phyloP scores from a whole-genome alignment of 2,888 invertebrate genomes.

The Mimas tiliae region DNA sequence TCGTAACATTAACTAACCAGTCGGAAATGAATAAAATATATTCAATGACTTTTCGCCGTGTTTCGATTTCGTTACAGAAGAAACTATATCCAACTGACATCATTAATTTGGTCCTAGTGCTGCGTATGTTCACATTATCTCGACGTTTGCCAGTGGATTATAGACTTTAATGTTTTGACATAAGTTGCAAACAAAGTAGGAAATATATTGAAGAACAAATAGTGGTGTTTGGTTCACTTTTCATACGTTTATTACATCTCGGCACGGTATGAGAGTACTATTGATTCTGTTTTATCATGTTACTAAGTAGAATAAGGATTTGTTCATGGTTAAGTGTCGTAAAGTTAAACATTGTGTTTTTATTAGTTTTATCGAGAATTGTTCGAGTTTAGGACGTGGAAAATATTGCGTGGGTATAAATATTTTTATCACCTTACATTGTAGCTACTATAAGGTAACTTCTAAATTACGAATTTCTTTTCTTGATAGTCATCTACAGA shows the following conservation, averaged over 20 bases:
- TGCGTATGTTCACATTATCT: conserved; percentile 44
- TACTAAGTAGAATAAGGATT: conserved; percentile 59
- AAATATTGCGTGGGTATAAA: neutral
- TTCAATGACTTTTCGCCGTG: conserved; percentile 47
- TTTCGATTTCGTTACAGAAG: conserved; percentile 63
- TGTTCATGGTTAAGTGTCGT: conserved; percentile 36
- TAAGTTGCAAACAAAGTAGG: conserved; percentile 38
- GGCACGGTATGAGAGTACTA: conserved; percentile 72
- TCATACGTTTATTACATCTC: conserved; percentile 76
- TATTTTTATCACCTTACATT: neutral
- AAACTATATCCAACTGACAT: conserved; percentile 70
- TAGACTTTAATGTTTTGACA: conserved; percentile 42
- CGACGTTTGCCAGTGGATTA: conserved; percentile 34
- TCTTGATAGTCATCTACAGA: neutral
- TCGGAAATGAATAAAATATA: conserved; percentile 32
- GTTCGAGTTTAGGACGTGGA: neutral
- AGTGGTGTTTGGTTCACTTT: conserved; percentile 66
- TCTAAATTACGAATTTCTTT: neutral
- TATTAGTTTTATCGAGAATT: conserved; percentile 26
- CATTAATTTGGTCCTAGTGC: conserved; percentile 69
- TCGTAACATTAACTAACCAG: conserved; percentile 8
- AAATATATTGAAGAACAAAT: conserved; percentile 59
- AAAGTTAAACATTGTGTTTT: conserved; percentile 28
- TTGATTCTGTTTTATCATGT: conserved; percentile 70
- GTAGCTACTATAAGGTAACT: neutral